phyloP scores from a whole-genome alignment of 1,140 invertebrate genomes.

The Anadara kagoshimensis region DNA sequence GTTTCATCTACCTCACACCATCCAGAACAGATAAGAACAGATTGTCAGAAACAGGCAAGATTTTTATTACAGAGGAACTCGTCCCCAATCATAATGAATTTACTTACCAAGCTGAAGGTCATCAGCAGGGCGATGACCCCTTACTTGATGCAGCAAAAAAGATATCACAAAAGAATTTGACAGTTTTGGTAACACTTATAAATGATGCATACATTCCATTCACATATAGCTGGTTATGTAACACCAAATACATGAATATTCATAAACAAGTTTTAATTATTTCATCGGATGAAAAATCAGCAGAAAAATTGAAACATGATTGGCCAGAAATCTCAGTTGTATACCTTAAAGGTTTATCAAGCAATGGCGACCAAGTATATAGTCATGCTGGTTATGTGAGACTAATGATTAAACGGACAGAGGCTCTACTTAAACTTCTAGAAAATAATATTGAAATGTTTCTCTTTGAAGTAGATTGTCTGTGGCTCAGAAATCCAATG shows the following conservation, averaged over 20 bases:
- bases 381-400: conserved; percentile 58
- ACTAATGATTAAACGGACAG: conserved; percentile 55
- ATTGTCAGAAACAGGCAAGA: neutral
- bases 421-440: conserved; percentile 47
- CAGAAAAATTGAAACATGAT: conserved; percentile 37
- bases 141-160: conserved; percentile 1
- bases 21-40: neutral
- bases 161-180: conserved; percentile 12
- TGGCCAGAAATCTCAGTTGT: conserved; percentile 56
- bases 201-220: conserved; percentile 61
- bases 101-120: neutral
- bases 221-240: conserved; percentile 62
- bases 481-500: conserved; percentile 57
- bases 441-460: conserved; percentile 50
- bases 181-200: conserved; percentile 56
- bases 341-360: conserved; percentile 18
- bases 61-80: neutral
- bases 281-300: conserved; percentile 45
- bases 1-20: neutral
- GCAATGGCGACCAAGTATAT: conserved; percentile 51
- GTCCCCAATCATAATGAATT: neutral
- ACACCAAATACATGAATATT: conserved; percentile 56
- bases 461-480: conserved; percentile 64
- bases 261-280: conserved; percentile 57
- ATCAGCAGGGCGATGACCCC: neutral